Percentiles rank a stretch among this genome's conserved stretches.
Evolutionary conservation across 1,140 invertebrate species (phyloP).

Genomic region (Eciton burchellii): DNA sequence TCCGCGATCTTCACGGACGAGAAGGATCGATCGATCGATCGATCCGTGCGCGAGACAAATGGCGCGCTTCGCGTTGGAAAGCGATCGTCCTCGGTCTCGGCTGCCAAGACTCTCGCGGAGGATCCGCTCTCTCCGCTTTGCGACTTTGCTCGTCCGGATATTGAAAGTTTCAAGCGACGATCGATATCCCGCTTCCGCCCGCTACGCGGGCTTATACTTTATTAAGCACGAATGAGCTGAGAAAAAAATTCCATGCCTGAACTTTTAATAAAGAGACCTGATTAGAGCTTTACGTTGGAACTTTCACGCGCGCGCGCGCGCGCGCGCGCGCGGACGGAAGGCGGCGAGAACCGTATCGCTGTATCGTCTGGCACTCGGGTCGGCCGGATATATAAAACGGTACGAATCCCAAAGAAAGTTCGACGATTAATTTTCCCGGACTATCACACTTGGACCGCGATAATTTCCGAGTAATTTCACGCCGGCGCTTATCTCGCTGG

Average conservation of each 20-base stretch:
- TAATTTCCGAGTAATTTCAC: background rate
- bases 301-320: constrained; percentile 10
- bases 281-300: constrained; percentile 54
- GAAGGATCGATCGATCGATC: background rate
- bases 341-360: constrained; percentile 1
- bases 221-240: constrained; percentile 58
- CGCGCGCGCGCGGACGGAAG: background rate
- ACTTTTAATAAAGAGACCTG: constrained; percentile 59
- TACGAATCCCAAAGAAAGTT: background rate
- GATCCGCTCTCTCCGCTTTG: constrained; percentile 38
- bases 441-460: background rate
- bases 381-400: background rate
- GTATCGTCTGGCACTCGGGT: constrained; percentile 21
- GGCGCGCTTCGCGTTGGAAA: background rate
- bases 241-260: constrained; percentile 51
- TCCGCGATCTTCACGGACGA: background rate
- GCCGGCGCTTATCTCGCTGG: background rate
- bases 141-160: constrained; percentile 34
- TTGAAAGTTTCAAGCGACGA: constrained; percentile 40
- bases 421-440: background rate
- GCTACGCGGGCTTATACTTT: constrained; percentile 50
- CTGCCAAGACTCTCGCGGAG: constrained; percentile 38
- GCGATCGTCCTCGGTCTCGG: constrained; percentile 12
- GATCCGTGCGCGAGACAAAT: background rate
- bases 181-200: constrained; percentile 37